phyloP scores from a whole-genome alignment of 2,888 invertebrate species.

The Tipula helvola region DNA sequence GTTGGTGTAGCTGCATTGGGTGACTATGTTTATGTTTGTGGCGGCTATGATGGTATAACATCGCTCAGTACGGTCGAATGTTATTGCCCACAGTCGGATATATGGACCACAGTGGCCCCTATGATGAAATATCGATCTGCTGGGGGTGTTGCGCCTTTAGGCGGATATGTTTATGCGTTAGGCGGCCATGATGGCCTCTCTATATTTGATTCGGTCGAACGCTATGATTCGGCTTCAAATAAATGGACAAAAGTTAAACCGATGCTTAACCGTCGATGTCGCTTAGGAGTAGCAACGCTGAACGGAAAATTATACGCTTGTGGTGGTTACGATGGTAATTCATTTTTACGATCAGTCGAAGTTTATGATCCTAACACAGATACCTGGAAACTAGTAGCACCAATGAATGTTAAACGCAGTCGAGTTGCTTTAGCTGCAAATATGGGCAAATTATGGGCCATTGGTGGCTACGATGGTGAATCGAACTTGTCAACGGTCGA shows the following conservation, averaged over 20 bases:
- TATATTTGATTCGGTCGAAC: conserved; percentile 76
- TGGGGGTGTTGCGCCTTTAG: conserved; percentile 53
- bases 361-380: conserved; percentile 62
- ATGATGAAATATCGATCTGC: conserved; percentile 46
- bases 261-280: conserved; percentile 70
- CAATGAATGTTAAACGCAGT: conserved; percentile 73
- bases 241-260: conserved; percentile 62
- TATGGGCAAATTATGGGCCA: conserved; percentile 72
- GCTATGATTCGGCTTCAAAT: conserved; percentile 61
- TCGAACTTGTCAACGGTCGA: conserved; percentile 75
- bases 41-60: conserved; percentile 74
- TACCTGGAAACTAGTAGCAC: conserved; percentile 62
- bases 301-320: conserved; percentile 73
- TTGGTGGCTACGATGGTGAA: conserved; percentile 64
- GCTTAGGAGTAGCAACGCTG: conserved; percentile 68
- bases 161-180: conserved; percentile 62
- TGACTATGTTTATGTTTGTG: conserved; percentile 70
- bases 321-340: conserved; percentile 75
- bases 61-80: conserved; percentile 70
- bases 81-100: conserved; percentile 59
- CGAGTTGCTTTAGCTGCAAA: conserved; percentile 72
- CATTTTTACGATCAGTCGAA: conserved; percentile 71
- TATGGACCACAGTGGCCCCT: conserved; percentile 53
- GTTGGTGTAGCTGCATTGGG: conserved; percentile 70
- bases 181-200: conserved; percentile 83